Percentiles rank a stretch among this genome's conserved stretches.
phyloP scores from a whole-genome alignment of 2,113 vertebrate species.

The Eublepharis macularius region DNA sequence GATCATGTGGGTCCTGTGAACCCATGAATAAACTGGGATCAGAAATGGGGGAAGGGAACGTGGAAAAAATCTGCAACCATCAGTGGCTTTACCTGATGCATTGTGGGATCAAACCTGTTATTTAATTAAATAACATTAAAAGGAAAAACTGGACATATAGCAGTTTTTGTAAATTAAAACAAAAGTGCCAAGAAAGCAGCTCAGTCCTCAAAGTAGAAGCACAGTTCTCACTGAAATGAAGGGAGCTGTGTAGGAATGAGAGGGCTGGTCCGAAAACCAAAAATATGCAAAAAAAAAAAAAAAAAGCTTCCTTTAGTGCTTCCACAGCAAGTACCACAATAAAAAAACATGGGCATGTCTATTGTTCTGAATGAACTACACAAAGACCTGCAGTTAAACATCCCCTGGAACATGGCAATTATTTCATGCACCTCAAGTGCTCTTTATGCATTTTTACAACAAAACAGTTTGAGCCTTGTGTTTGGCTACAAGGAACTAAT shows the following conservation, averaged over 20 bases:
- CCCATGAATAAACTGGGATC: too few species aligned
- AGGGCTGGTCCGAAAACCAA: background rate
- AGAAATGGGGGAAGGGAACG: too few species aligned
- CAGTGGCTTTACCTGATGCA: too few species aligned
- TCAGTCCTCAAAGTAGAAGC: background rate
- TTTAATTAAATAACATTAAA: too few species aligned
- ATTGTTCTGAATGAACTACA: constrained; percentile 40
- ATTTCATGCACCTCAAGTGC: constrained; percentile 32
- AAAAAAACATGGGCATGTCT: background rate
- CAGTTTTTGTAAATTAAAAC: background rate
- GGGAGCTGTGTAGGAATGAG: background rate
- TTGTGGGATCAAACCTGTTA: too few species aligned
- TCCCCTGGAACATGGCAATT: constrained; percentile 28
- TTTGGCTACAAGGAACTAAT: constrained; percentile 61
- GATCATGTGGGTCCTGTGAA: too few species aligned
- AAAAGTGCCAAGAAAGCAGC: background rate
- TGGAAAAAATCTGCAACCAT: too few species aligned
- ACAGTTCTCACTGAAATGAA: background rate
- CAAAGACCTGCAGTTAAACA: constrained; percentile 44
- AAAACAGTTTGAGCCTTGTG: constrained; percentile 60
- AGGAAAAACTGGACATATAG: background rate
- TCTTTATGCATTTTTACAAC: constrained; percentile 29
- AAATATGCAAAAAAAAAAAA: background rate
- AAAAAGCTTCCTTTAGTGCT: background rate
- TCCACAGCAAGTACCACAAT: too few species aligned